Percentiles rank a stretch among this genome's conserved stretches.
These are phyloP conservation scores for Paradisaea rubra DNA, from an alignment of 2,113 vertebrate species.

Conservation along the genomic window DNA sequence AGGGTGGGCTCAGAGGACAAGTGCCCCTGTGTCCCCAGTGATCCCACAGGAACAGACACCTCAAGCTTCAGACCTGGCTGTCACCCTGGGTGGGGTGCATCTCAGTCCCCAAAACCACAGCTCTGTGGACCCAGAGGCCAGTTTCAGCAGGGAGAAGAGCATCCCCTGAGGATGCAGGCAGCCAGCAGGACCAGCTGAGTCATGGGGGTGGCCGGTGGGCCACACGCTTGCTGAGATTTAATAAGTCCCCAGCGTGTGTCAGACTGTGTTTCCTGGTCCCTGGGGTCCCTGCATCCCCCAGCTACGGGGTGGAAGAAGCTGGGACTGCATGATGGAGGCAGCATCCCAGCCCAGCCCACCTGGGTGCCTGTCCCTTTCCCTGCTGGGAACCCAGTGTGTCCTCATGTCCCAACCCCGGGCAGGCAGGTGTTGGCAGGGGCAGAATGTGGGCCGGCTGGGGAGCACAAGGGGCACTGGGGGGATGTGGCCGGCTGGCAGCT, in stretches of 20 bases:
- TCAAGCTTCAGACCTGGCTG: not conserved
- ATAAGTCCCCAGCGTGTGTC: rapidly evolving
- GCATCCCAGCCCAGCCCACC: not conserved
- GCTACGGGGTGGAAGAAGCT: not conserved
- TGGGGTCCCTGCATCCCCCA: rapidly evolving
- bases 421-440: not conserved
- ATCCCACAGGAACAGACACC: not conserved
- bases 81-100: not conserved
- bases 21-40: rapidly evolving
- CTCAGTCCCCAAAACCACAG: not conserved
- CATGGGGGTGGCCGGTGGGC: rapidly evolving
- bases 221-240: rapidly evolving
- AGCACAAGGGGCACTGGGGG: not conserved
- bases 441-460: rapidly evolving
- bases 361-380: rapidly evolving
- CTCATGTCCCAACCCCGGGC: rapidly evolving
- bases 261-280: not conserved
- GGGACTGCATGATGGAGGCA: not conserved
- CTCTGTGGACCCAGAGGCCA: rapidly evolving
- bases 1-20: not conserved
- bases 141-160: not conserved
- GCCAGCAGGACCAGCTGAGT: not conserved
- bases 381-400: not conserved
- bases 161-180: not conserved
- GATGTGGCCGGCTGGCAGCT: not conserved